A percentile compares a stretch with the other conserved stretches of the same genome.
phyloP scores from a whole-genome alignment of 2,888 invertebrate genomes.

The Odontothrips loti region DNA sequence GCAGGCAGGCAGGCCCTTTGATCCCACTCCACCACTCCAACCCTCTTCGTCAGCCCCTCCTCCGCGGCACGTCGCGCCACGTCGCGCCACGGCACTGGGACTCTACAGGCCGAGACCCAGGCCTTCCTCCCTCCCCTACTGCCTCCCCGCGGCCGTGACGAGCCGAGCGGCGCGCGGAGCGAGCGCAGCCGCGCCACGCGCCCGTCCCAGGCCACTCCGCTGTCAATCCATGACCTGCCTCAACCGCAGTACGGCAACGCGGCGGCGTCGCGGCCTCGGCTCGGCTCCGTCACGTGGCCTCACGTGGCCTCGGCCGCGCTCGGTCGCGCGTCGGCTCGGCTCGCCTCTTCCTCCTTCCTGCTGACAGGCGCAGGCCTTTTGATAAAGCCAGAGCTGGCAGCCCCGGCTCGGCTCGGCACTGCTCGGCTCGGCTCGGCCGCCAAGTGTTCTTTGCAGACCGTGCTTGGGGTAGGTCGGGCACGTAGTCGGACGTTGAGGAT shows the following conservation, averaged over 20 bases:
- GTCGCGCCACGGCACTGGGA: too few species aligned
- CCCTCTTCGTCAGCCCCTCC: too few species aligned
- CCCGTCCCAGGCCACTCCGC: too few species aligned
- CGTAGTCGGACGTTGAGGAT: background rate
- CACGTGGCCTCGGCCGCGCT: too few species aligned
- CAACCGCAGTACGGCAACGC: background rate
- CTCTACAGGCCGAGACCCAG: slow-evolving; percentile 21
- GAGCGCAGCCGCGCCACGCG: too few species aligned
- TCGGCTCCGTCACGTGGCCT: background rate
- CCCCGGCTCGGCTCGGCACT: background rate
- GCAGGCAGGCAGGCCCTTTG: too few species aligned
- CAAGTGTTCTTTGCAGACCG: background rate
- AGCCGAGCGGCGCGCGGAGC: background rate
- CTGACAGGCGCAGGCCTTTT: background rate
- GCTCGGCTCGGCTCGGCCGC: background rate
- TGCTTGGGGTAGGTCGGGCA: background rate
- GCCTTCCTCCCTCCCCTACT: background rate
- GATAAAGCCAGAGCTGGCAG: background rate
- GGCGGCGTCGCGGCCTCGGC: background rate
- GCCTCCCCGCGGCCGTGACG: background rate
- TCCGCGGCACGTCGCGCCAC: too few species aligned
- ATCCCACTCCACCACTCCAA: too few species aligned
- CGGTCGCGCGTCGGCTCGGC: background rate
- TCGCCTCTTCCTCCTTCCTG: background rate
- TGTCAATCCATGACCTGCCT: background rate